Evolutionary conservation across 2,888 invertebrate species (phyloP).

Genomic region (Xylocampa areola): DNA sequence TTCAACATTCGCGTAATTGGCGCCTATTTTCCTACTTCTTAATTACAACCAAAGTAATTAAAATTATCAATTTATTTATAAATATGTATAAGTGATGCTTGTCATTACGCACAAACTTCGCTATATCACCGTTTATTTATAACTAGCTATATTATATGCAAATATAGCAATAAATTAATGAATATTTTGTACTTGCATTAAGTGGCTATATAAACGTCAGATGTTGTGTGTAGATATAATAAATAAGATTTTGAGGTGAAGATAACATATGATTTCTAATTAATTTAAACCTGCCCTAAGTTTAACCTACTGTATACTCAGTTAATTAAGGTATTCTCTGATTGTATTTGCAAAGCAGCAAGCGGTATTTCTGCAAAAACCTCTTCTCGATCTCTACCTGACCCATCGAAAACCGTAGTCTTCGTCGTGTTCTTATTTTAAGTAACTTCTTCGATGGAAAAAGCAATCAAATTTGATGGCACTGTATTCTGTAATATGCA

Average conservation of each 20-base stretch:
- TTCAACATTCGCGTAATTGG: neutral
- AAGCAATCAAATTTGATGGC: no score
- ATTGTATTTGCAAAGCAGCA: no score
- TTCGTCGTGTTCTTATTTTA: no score
- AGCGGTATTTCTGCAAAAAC: no score
- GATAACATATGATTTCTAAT: neutral
- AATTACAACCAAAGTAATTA: constrained; percentile 34
- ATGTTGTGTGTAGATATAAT: neutral
- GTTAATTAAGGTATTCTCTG: no score
- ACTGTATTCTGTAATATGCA: no score
- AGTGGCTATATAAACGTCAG: neutral
- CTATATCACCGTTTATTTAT: constrained; percentile 23
- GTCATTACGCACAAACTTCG: neutral
- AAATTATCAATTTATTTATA: constrained; percentile 15
- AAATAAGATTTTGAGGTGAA: constrained; percentile 2
- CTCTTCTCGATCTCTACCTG: neutral
- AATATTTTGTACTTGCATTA: neutral
- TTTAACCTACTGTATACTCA: no score
- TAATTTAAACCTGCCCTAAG: no score
- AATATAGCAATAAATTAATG: constrained; percentile 4
- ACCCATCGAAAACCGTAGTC: neutral
- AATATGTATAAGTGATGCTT: constrained; percentile 17
- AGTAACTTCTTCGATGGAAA: no score
- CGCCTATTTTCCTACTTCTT: constrained; percentile 11
- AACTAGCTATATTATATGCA: constrained; percentile 3